These are phyloP conservation scores for Tor tambroides DNA, from an alignment of 2,113 vertebrate genomes.

Conservation along the genomic window DNA sequence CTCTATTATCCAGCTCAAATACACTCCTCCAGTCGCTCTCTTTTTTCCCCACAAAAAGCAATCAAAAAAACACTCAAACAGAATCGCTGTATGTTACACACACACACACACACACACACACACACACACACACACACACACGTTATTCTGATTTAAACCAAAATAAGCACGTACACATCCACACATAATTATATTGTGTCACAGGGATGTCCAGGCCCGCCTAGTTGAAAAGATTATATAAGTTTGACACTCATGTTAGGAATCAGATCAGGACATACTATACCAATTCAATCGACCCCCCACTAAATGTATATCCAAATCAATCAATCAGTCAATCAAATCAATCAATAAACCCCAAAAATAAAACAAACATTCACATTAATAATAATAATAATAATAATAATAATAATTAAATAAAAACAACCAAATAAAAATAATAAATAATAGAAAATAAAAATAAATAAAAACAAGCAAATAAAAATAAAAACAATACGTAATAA, in stretches of 20 bases:
- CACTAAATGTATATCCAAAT: too few species aligned
- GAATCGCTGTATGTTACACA: background rate
- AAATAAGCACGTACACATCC: background rate
- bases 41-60: constrained; percentile 1
- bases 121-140: background rate
- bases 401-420: background rate
- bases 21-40: constrained; percentile 32
- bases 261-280: too few species aligned
- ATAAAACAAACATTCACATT: background rate
- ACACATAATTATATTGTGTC: background rate
- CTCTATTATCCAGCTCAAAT: constrained; percentile 57
- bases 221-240: background rate
- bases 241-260: too few species aligned
- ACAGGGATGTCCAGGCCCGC: background rate
- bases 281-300: too few species aligned
- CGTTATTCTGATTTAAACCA: background rate
- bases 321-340: too few species aligned
- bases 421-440: too few species aligned
- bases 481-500: too few species aligned
- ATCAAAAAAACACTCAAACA: constrained; percentile 2
- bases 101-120: constrained; percentile 33
- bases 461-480: too few species aligned
- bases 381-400: background rate
- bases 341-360: background rate
- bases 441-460: too few species aligned